Evolutionary conservation across 2,888 invertebrate species (phyloP).

Genomic region (Drosophila limbata): DNA sequence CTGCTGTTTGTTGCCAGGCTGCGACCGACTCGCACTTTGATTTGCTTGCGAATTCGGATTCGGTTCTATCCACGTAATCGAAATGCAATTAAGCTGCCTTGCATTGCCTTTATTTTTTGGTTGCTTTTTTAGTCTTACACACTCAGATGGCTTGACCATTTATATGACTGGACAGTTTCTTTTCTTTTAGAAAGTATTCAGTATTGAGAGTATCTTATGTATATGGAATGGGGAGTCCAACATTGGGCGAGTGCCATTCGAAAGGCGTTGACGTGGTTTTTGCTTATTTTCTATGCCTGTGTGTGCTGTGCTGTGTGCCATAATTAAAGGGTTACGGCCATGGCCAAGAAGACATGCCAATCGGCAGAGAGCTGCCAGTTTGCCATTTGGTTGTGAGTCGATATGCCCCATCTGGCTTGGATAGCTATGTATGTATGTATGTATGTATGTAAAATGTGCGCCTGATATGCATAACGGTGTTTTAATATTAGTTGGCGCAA

Average conservation of each 20-base stretch:
- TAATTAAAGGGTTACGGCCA: slow-evolving; percentile 80
- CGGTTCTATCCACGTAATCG: slow-evolving; percentile 66
- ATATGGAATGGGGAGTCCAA: slow-evolving; percentile 11
- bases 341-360: slow-evolving; percentile 70
- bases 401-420: slow-evolving; percentile 33
- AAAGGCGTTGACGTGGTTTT: slow-evolving; percentile 74
- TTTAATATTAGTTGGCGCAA: slow-evolving; percentile 78
- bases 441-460: slow-evolving; percentile 47
- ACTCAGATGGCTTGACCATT: slow-evolving; percentile 48
- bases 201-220: slow-evolving; percentile 35
- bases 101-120: slow-evolving; percentile 24
- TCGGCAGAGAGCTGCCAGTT: slow-evolving; percentile 49
- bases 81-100: slow-evolving; percentile 77
- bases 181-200: slow-evolving; percentile 71
- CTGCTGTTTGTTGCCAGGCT: slow-evolving; percentile 71
- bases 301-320: slow-evolving; percentile 55
- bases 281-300: slow-evolving; percentile 31
- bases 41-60: slow-evolving; percentile 67
- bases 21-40: slow-evolving; percentile 57
- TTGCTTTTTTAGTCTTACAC: slow-evolving; percentile 38
- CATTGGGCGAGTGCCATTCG: slow-evolving; percentile 71
- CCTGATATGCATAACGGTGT: slow-evolving; percentile 80
- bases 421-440: slow-evolving; percentile 12
- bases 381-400: slow-evolving; percentile 35
- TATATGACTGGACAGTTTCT: slow-evolving; percentile 69